These are phyloP conservation scores for Anomalospiza imberbis DNA, from an alignment of 2,797 vertebrate species.

Conservation along the genomic window DNA sequence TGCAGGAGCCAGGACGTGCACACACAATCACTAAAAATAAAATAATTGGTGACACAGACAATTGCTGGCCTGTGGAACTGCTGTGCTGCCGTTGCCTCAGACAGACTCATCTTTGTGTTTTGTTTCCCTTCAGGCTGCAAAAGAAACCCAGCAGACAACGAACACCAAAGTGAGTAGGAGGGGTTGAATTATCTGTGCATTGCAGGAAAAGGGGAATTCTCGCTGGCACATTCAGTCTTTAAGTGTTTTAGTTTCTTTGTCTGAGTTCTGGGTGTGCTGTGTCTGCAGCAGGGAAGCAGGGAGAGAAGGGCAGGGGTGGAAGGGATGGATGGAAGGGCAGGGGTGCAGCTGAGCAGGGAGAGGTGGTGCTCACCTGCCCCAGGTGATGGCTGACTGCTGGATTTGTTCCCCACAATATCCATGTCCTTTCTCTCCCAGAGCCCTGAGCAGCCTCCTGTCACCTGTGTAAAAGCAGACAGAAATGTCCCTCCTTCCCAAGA, in stretches of 20 bases:
- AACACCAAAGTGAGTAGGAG: slow-evolving; percentile 66
- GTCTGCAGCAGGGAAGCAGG: too few relatives aligned
- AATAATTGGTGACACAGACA: not conserved
- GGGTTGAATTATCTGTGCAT: not conserved
- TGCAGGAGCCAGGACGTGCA: slow-evolving; percentile 45
- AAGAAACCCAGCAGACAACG: slow-evolving; percentile 59
- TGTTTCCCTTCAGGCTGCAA: slow-evolving; percentile 60
- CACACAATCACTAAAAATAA: slow-evolving; percentile 7
- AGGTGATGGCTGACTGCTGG: not conserved
- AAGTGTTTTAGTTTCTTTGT: not conserved
- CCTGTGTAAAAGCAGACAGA: slow-evolving; percentile 76
- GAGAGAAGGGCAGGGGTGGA: too few relatives aligned
- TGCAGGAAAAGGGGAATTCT: not conserved
- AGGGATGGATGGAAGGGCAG: too few relatives aligned
- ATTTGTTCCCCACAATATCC: not conserved
- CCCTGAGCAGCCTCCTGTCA: slow-evolving; percentile 60
- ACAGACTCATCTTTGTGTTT: slow-evolving; percentile 53
- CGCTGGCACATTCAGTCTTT: fast-evolving
- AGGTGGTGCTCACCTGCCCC: not conserved
- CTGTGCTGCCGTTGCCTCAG: not conserved
- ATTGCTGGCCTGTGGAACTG: not conserved
- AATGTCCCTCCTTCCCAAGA: slow-evolving; percentile 63
- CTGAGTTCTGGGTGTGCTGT: not conserved
- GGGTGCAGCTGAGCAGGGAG: too few relatives aligned
- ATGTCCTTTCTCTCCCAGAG: not conserved